Conservation (phyloP, 35 echinoderm and acorn worm species). For the Heliocidaris erythrogramma region DNA sequence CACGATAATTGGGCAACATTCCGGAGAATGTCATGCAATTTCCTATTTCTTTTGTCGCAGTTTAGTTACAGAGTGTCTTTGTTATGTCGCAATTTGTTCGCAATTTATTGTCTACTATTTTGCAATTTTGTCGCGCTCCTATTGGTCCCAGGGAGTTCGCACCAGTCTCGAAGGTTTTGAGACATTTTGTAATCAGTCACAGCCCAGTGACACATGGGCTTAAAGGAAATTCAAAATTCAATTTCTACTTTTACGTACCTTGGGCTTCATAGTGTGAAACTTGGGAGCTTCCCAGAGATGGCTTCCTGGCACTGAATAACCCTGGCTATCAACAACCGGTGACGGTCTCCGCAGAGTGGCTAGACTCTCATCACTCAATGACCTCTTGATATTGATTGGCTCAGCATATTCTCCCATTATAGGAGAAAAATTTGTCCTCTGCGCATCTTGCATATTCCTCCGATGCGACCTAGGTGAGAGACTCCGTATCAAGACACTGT, state of each 20-base stretch:
- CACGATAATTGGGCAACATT: no score
- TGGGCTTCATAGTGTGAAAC: constrained; percentile 23
- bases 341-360: neutral
- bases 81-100: no score
- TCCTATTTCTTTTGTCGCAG: no score
- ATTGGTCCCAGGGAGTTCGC: no score
- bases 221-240: no score
- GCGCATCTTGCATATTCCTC: neutral
- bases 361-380: constrained; percentile 20
- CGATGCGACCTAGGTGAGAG: neutral
- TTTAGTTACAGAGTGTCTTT: no score
- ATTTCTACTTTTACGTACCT: neutral
- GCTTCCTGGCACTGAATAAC: constrained; percentile 32
- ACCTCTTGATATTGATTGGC: constrained; percentile 27
- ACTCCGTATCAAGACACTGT: neutral
- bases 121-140: no score
- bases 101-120: no score
- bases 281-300: neutral
- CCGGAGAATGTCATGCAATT: no score
- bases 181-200: no score
- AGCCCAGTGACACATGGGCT: no score
- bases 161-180: no score
- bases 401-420: constrained; percentile 18
- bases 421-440: neutral
- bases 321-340: neutral